Evolutionary conservation across 2,888 invertebrate species (phyloP).

Genomic region (Thymelicus sylvestris): DNA sequence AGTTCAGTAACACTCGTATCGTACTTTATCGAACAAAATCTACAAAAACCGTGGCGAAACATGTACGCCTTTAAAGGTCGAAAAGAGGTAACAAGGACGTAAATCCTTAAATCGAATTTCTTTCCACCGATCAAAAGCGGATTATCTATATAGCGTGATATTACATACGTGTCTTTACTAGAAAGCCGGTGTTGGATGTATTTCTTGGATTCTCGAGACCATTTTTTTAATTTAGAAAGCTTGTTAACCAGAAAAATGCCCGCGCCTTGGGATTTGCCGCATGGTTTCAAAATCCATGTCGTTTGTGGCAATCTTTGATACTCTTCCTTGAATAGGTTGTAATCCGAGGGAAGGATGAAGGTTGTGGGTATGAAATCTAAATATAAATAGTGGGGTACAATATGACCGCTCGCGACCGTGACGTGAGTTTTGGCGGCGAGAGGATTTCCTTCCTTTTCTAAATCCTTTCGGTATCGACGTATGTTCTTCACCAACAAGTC

Average conservation of each 20-base stretch:
- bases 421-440: constrained; percentile 90
- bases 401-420: constrained; percentile 84
- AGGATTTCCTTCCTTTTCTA: constrained; percentile 95
- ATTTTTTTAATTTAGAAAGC: constrained; percentile 95
- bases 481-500: constrained; percentile 98
- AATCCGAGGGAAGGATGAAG: constrained; percentile 97
- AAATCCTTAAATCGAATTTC: constrained; percentile 97
- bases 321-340: constrained; percentile 98
- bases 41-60: constrained; percentile 96
- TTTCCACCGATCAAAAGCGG: constrained; percentile 97
- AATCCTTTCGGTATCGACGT: constrained; percentile 95
- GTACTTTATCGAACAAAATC: constrained; percentile 98
- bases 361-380: constrained; percentile 97
- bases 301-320: constrained; percentile 97
- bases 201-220: constrained; percentile 94
- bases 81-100: constrained; percentile 96
- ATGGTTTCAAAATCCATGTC: constrained; percentile 99
- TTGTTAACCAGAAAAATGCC: constrained; percentile 98
- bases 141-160: constrained; percentile 98
- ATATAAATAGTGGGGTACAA: constrained; percentile 89
- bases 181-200: constrained; percentile 92
- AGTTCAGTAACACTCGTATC: constrained; percentile 94
- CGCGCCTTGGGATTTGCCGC: constrained; percentile 97
- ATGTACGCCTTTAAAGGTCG: constrained; percentile 96
- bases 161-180: constrained; percentile 96